phyloP scores from a whole-genome alignment of 2,797 vertebrate species.

The Helicolenus hilgendorfi region DNA sequence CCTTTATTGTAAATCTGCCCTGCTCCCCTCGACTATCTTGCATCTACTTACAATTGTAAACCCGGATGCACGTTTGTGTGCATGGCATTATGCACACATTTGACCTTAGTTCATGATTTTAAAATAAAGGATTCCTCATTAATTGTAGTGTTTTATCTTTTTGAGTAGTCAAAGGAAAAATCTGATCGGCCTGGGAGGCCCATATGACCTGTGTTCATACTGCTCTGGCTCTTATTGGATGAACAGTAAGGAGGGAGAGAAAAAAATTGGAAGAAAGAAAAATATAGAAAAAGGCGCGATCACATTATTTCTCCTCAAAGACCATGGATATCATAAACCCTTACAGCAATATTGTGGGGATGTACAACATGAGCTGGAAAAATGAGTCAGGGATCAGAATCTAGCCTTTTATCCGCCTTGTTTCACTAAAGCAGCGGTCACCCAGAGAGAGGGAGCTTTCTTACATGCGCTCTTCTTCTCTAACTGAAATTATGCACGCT shows the following conservation, averaged over 20 bases:
- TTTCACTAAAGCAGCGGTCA: constrained; percentile 86
- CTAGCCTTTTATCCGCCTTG: constrained; percentile 85
- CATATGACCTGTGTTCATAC: constrained; percentile 10
- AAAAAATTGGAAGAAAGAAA: constrained; percentile 27
- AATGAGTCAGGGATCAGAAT: constrained; percentile 86
- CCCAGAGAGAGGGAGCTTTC: constrained; percentile 74
- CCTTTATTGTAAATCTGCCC: constrained; percentile 49
- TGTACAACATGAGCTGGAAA: constrained; percentile 77
- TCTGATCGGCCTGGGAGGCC: constrained; percentile 12
- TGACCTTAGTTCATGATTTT: constrained; percentile 44
- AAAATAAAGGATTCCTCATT: constrained; percentile 35
- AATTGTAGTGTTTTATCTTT: background rate
- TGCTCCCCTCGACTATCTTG: constrained; percentile 26
- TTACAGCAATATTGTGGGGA: constrained; percentile 78
- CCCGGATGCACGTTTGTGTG: constrained; percentile 11
- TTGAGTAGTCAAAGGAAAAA: constrained; percentile 13
- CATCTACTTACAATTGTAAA: constrained; percentile 55
- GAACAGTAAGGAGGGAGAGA: constrained; percentile 3
- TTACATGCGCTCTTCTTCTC: constrained; percentile 60
- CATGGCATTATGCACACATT: constrained; percentile 34
- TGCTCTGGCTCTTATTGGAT: constrained; percentile 34
- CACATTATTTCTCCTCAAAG: constrained; percentile 54
- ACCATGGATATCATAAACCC: constrained; percentile 74
- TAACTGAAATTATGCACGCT: constrained; percentile 59
- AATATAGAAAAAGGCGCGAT: constrained; percentile 53